A percentile compares a stretch with the other conserved stretches of the same genome.
phyloP scores from a whole-genome alignment of 2,797 vertebrate genomes.

The Neomorphus geoffroyi region DNA sequence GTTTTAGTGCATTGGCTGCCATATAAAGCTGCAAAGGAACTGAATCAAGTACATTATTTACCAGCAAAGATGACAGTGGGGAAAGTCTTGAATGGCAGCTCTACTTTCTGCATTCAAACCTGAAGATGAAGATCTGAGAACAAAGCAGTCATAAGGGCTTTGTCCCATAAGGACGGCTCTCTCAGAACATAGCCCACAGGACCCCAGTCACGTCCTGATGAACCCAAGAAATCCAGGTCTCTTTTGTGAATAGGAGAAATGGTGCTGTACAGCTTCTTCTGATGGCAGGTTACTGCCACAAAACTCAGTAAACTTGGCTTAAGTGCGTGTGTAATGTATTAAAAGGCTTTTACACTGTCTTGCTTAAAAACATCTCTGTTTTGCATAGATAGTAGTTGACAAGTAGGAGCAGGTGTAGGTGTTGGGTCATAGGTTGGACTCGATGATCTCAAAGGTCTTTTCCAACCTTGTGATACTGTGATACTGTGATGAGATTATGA shows the following conservation, averaged over 20 bases:
- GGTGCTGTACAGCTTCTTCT: not conserved
- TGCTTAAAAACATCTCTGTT: not conserved
- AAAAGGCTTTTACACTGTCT: not conserved
- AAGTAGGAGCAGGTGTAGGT: too few species aligned
- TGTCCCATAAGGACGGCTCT: not conserved
- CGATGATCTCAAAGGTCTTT: too few species aligned
- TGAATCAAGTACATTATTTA: conserved; percentile 12
- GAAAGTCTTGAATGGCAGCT: not conserved
- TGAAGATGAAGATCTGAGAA: not conserved
- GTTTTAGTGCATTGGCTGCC: not conserved
- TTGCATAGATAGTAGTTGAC: not conserved
- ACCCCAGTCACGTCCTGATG: accelerated
- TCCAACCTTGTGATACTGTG: too few species aligned
- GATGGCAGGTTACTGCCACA: not conserved
- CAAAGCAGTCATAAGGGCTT: not conserved
- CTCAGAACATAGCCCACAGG: not conserved
- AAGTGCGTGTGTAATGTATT: not conserved
- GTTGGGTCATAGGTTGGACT: too few species aligned
- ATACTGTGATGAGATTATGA: too few species aligned
- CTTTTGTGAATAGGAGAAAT: not conserved
- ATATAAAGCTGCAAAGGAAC: not conserved
- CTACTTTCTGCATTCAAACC: not conserved
- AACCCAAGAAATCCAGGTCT: not conserved
- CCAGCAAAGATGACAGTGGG: not conserved
- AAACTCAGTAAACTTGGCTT: not conserved